Evolutionary conservation across 1,140 invertebrate genomes (phyloP).

Genomic region (Atta colombica): DNA sequence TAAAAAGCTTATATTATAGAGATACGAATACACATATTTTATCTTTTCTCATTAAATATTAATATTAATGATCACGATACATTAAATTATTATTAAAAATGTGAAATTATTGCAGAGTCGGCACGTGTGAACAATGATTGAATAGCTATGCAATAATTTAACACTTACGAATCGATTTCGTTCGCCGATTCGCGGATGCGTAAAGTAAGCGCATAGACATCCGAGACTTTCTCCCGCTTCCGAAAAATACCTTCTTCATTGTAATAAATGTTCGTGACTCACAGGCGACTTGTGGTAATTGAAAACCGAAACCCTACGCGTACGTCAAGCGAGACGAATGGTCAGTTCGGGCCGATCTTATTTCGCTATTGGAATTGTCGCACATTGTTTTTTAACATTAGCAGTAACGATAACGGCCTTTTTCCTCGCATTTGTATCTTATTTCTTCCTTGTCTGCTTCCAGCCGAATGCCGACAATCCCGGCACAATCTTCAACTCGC

Average conservation of each 20-base stretch:
- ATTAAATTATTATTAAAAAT: no score
- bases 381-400: neutral
- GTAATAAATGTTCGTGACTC: constrained; percentile 42
- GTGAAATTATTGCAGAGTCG: neutral
- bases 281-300: constrained; percentile 73
- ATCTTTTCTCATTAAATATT: neutral
- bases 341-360: constrained; percentile 23
- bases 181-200: neutral
- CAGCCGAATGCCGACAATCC: constrained; percentile 2
- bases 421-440: neutral
- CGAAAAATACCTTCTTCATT: constrained; percentile 6
- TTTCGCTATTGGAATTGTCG: constrained; percentile 35
- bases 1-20: neutral
- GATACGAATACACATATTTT: neutral
- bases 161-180: neutral
- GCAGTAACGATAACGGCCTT: neutral
- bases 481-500: neutral
- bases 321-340: neutral
- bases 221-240: neutral
- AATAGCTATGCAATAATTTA: neutral
- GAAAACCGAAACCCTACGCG: constrained; percentile 80
- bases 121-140: neutral
- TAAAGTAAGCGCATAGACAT: neutral
- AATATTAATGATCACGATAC: no score
- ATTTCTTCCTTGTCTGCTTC: neutral